A percentile compares a stretch with the other conserved stretches of the same genome.
Evolutionary conservation across 1,140 invertebrate genomes (phyloP).

Genomic region (Diorhabda carinulata): DNA sequence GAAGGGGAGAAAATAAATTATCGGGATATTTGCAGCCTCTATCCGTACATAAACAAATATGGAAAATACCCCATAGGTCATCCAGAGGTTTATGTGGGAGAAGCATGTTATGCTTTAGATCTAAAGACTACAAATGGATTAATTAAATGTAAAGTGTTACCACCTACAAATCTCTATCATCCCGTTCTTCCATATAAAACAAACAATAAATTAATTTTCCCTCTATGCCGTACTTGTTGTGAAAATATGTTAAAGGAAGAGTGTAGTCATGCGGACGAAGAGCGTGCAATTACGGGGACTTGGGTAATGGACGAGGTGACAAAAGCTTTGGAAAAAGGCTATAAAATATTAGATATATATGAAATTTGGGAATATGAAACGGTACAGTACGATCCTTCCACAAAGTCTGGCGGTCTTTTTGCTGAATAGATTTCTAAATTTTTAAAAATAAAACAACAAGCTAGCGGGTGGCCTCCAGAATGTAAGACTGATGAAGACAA

Average conservation of each 20-base stretch:
- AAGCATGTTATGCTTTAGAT: slow-evolving; percentile 8
- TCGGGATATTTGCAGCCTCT: slow-evolving; percentile 41
- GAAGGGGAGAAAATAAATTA: slow-evolving; percentile 42
- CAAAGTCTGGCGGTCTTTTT: slow-evolving; percentile 34
- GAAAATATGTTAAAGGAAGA: slow-evolving; percentile 15
- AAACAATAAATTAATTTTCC: slow-evolving; percentile 41
- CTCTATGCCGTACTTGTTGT: slow-evolving; percentile 37
- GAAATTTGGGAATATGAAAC: slow-evolving; percentile 26
- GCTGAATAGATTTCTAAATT: slow-evolving; percentile 39
- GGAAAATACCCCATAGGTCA: slow-evolving; percentile 44
- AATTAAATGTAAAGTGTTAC: slow-evolving; percentile 39
- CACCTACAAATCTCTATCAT: slow-evolving; percentile 39
- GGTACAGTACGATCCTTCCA: slow-evolving; percentile 12
- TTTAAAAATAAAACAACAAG: slow-evolving; percentile 45
- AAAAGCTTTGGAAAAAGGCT: slow-evolving; percentile 36
- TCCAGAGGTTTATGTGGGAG: slow-evolving; percentile 29
- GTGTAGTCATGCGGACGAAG: slow-evolving; percentile 35
- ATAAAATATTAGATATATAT: slow-evolving; percentile 21
- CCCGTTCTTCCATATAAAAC: slow-evolving; percentile 37
- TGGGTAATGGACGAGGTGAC: slow-evolving; percentile 45
- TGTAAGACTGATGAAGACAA: slow-evolving; percentile 34
- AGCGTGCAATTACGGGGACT: slow-evolving; percentile 43
- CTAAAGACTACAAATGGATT: slow-evolving; percentile 28
- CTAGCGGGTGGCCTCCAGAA: slow-evolving; percentile 38
- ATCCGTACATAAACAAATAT: slow-evolving; percentile 40